Percentiles rank a stretch among this genome's conserved stretches.
Evolutionary conservation across 1,140 invertebrate species (phyloP).

Genomic region (Drosophila elegans): DNA sequence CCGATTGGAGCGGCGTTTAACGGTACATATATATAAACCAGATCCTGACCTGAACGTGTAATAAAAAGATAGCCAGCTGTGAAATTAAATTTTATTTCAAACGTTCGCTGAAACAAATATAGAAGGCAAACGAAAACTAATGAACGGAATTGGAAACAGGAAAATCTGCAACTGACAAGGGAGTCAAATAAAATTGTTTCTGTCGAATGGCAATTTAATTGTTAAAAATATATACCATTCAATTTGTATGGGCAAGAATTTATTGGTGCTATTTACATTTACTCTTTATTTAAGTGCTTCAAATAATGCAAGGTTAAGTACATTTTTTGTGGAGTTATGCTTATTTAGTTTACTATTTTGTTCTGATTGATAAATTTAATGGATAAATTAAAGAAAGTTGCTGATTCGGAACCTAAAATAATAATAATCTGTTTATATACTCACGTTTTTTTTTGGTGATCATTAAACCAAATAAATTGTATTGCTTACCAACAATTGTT

Average conservation of each 20-base stretch:
- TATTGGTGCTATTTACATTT: neutral
- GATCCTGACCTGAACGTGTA: conserved; percentile 34
- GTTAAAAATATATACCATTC: conserved; percentile 34
- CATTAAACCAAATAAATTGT: too few species aligned
- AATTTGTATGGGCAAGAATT: conserved; percentile 16
- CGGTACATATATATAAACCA: conserved; percentile 37
- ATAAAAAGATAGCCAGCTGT: conserved; percentile 65
- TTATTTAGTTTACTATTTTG: neutral
- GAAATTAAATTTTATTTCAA: conserved; percentile 71
- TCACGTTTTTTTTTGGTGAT: too few species aligned
- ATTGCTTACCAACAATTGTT: too few species aligned
- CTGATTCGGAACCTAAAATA: conserved; percentile 1
- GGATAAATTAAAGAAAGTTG: conserved; percentile 8
- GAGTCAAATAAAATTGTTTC: conserved; percentile 19
- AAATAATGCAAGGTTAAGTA: neutral
- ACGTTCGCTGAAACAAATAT: conserved; percentile 2
- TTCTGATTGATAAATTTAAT: conserved; percentile 18
- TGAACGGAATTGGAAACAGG: conserved; percentile 6
- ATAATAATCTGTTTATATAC: too few species aligned
- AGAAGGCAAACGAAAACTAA: conserved; percentile 31
- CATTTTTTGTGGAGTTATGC: conserved; percentile 7
- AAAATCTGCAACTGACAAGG: conserved; percentile 33
- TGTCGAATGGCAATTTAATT: conserved; percentile 35
- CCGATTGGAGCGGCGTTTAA: conserved; percentile 56
- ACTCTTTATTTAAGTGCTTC: neutral